Percentiles rank a stretch among this genome's conserved stretches.
phyloP scores from a whole-genome alignment of 2,888 invertebrate genomes.

The Pollenia griseotomentosa region DNA sequence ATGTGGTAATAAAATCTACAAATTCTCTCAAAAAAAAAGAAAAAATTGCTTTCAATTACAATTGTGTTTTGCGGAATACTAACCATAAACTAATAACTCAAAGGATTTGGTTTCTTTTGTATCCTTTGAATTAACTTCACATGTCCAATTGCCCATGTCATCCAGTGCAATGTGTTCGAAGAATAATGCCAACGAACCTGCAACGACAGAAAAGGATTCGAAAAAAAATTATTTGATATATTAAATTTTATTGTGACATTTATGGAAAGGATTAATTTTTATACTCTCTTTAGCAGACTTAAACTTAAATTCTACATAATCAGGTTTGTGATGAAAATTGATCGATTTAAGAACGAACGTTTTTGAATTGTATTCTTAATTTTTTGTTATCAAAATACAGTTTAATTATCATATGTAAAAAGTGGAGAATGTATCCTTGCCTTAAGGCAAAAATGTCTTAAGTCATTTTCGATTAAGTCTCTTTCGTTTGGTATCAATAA shows the following conservation, averaged over 20 bases:
- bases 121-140: slow-evolving; percentile 80
- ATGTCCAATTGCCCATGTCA: slow-evolving; percentile 85
- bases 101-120: slow-evolving; percentile 80
- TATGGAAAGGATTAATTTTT: neutral
- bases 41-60: slow-evolving; percentile 8
- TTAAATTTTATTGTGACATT: slow-evolving; percentile 34
- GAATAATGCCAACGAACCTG: slow-evolving; percentile 84
- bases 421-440: too few relatives aligned
- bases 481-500: too few relatives aligned
- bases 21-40: neutral
- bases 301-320: neutral
- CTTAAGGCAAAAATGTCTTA: too few relatives aligned
- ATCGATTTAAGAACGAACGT: too few relatives aligned
- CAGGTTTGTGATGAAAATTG: too few relatives aligned
- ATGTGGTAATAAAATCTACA: slow-evolving; percentile 28
- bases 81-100: slow-evolving; percentile 84
- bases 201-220: neutral
- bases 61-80: slow-evolving; percentile 73
- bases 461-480: too few relatives aligned
- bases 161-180: slow-evolving; percentile 84
- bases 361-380: too few relatives aligned
- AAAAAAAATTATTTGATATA: slow-evolving; percentile 25
- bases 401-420: too few relatives aligned
- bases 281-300: neutral
- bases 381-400: too few relatives aligned